Evolutionary conservation across 2,888 invertebrate genomes (phyloP), one percentile per base, ranked within the genome.

Genomic region (Mamestra brassicae): DNA sequence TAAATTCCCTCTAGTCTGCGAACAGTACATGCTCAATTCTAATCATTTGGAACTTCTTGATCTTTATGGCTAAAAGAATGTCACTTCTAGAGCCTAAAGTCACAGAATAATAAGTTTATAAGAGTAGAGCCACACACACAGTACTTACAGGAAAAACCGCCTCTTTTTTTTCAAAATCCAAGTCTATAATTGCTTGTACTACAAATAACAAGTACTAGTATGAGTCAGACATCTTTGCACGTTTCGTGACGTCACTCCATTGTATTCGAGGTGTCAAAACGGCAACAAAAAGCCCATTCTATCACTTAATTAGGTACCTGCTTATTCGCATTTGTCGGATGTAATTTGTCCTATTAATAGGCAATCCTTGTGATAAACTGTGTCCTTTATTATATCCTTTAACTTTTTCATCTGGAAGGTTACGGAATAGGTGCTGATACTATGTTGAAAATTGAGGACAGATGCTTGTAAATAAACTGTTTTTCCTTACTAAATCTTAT

Each of bases 211-310:
- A 74, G 78, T 79, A 78, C 72, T 58, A 60, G 55, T 63, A 76
- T 87, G 85, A 87, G 76, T 87, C 87, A 87, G 74, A 65, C 60
- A 69, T 71, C 71, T 78, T 72, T 68, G 52, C 86, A 78, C 80
- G 80, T 74, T 80, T 63, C 67, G 64, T 89, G 87, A 88, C 86
- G 85, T 82, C 84, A 86, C 26, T 10, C 87, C 69, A 86, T 88
- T 88, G 86, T 86, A 67, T 67, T 76, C 61, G 54, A 78, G 62
- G 79, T 87, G 86, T 87, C 85, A 89, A 83, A 85, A 78, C 58
- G 71, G 42, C 80, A 71, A 83, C 83, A 89, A 89, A 85, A 85
- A 87, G 64, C 68, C 78, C 54, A 80, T 86, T 86, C 78, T 83
- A 73, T 81, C 78, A 84, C 73, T 81, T 87, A 85, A 89, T 85